Evolutionary conservation across 1,140 invertebrate genomes (phyloP), one percentile per base, ranked within the genome.

Genomic region (Cyphomyrmex costatus): DNA sequence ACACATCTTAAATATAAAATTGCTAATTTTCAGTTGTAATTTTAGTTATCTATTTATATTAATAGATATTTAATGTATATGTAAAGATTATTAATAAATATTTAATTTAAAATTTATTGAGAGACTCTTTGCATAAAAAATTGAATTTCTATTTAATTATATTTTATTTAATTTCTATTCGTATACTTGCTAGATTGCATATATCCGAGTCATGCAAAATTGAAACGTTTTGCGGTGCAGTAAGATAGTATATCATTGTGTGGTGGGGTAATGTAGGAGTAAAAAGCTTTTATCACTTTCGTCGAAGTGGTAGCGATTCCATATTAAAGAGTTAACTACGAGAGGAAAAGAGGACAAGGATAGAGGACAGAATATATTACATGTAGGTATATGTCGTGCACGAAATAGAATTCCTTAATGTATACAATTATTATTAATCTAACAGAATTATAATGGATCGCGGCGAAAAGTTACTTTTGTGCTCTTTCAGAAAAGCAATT

Each of bases 211-310:
- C 33, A 63, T 33, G 27, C 5, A 53, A 5, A 53, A 4, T 30
- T 56, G 36, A 42, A 42, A 56, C 3, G n/a, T 56, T 56, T 56
- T 7, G 51, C 27, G 30, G 30, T 53, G 70, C 10, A 33, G 5
- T 30, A 30, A 74, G 27, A 33, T 74, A 30, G 3, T 73, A 33
- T 33, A 42, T 56, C 27, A 56, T 74, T 74, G 68, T 51, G 3
- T 7, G 21, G 4, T 49, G 1, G 12, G 1, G 12, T 73, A 73
- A 73, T 53, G 12, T 14, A 33, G 6, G 6, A 33, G n/a, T 74
- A 74, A 21, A 74, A 56, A 16, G 19, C 10, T 10, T 53, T 74
- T 56, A 21, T 33, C 49, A 12, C 12, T 6, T 14, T 14, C 7
- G 12, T 74, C 56, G 12, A 74, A 74, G 49, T 42, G 21, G 7